Conservation (phyloP, 2,797 vertebrate species). For the Mus caroli region DNA sequence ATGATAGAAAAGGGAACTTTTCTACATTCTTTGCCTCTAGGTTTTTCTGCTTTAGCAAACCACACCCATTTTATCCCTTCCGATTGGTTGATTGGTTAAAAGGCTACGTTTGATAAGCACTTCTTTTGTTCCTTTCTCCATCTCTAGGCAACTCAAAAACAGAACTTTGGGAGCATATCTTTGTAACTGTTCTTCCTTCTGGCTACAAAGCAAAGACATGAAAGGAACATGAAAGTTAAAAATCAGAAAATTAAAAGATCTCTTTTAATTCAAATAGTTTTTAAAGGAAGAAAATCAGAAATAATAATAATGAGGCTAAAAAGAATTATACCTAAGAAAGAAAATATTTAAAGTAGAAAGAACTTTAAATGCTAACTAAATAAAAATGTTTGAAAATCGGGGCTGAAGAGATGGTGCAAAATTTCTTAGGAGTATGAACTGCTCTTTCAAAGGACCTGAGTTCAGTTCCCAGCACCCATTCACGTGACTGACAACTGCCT, state of each 20-base stretch:
- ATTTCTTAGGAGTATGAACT: neutral
- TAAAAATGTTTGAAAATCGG: neutral
- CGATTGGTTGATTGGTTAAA: neutral
- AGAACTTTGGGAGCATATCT: neutral
- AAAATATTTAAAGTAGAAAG: conserved; percentile 45
- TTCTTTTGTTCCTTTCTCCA: neutral
- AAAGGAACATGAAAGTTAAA: conserved; percentile 18
- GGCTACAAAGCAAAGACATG: conserved; percentile 4
- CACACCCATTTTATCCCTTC: conserved; percentile 9
- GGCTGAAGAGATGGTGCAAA: neutral
- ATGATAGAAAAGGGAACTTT: neutral
- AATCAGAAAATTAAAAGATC: conserved; percentile 33
- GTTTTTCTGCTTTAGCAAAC: conserved; percentile 5
- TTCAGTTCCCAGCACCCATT: neutral
- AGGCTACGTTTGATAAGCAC: neutral
- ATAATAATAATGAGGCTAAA: neutral
- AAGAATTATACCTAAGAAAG: conserved; percentile 44
- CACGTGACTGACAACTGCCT: neutral
- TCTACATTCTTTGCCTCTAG: neutral
- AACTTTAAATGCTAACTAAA: neutral
- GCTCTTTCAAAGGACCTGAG: neutral
- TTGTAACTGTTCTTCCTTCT: conserved; percentile 34
- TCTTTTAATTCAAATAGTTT: conserved; percentile 4
- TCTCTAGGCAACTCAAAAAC: conserved; percentile 43
- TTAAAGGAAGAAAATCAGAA: conserved; percentile 58